Percentiles rank a stretch among this genome's conserved stretches.
Conservation (phyloP, 2,113 vertebrate species). For the Scomber japonicus region DNA sequence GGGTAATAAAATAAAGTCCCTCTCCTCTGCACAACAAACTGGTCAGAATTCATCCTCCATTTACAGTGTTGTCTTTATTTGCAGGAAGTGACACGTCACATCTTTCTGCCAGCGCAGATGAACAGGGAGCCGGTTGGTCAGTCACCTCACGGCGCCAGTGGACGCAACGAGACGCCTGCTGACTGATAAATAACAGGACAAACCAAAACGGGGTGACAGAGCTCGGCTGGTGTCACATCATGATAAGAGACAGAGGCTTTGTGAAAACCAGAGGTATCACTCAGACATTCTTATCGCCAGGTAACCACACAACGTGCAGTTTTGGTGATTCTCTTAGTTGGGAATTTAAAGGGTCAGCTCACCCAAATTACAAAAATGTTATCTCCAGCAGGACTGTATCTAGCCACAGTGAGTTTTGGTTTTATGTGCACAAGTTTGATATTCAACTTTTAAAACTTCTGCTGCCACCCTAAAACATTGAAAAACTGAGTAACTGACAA, state of each 20-base stretch:
- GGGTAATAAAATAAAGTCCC: background rate
- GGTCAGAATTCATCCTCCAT: slow-evolving; percentile 33
- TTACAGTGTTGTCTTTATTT: slow-evolving; percentile 40
- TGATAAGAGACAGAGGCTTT: slow-evolving; percentile 25
- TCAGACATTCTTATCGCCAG: background rate
- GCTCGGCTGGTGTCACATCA: slow-evolving; percentile 24
- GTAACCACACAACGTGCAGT: background rate
- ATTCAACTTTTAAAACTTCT: background rate
- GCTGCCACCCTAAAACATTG: background rate
- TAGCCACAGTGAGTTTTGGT: background rate
- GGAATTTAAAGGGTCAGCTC: slow-evolving; percentile 21
- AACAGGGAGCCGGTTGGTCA: slow-evolving; percentile 15
- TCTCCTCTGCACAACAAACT: background rate
- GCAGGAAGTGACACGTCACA: slow-evolving; percentile 49
- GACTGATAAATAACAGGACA: slow-evolving; percentile 43
- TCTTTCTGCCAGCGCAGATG: slow-evolving; percentile 10
- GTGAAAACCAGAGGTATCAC: slow-evolving; percentile 18
- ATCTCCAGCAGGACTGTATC: background rate
- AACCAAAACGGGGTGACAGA: slow-evolving; percentile 16
- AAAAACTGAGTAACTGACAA: no score
- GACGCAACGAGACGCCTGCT: background rate
- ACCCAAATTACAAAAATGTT: slow-evolving; percentile 5
- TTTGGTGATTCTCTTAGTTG: background rate
- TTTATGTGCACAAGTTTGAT: background rate
- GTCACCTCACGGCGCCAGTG: slow-evolving; percentile 40